Evolutionary conservation across 2,888 invertebrate genomes (phyloP), one percentile per base, ranked within the genome.

Genomic region (Heteromyza rotundicornis): DNA sequence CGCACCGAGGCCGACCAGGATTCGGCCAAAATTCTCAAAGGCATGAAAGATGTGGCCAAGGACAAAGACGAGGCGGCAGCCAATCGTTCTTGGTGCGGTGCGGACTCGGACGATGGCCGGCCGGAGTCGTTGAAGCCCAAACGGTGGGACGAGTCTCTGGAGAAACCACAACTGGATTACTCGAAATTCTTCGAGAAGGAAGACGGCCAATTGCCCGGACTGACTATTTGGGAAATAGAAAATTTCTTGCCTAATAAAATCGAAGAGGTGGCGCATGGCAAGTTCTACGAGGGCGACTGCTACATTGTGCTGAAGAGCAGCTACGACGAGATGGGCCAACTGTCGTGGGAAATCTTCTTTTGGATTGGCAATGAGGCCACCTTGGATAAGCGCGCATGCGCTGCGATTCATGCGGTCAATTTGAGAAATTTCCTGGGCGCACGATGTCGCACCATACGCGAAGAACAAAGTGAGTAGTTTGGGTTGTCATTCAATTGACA

Each of bases 221-320:
- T 99, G 32, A 92, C 93, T 23, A 92, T 98, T 64, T 99, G 98
- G 98, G 99, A 99, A 86, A 99, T 99, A 65, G 99, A 99, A 83
- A 99, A 99, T 84, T 99, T 99, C 83, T 86, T 98, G 67, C 99
- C 99, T 0, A 96, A 96, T 79, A 91, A 92, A 74, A 91, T 99
- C 49, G 94, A 94, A 58, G 94, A 95, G 87, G 95, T 92, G 5
- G 91, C 95, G 0, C 93, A 96, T 80, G 98, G 98, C 2, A 98
- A 98, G 83, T 99, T 99, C 85, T 99, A 98, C 80, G 97, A 98
- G 84, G 98, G 95, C 3, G 99, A 99, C 82, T 98, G 98, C 82
- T 99, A 99, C 83, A 98, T 99, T 72, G 88, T 99, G 51, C 84
- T 98, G 61, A 95, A 96, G 84, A 98, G 98, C 0, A 87, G 86